phyloP scores from a whole-genome alignment of 30 jellyfish, hydroid and myxozoan species.

The Haliclystus octoradiatus region DNA sequence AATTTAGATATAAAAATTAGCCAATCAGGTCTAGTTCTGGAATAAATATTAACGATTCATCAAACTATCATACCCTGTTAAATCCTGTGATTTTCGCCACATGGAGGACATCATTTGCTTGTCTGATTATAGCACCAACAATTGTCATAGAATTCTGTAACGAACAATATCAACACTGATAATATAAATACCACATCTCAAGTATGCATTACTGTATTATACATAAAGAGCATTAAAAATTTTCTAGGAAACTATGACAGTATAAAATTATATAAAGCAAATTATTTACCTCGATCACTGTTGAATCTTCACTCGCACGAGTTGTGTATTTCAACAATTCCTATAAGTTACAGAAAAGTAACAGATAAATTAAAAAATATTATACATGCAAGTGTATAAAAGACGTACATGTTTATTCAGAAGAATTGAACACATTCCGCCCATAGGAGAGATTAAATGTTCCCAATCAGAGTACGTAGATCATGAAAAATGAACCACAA shows the following conservation, averaged over 20 bases:
- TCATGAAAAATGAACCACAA: background rate
- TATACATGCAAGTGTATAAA: no score
- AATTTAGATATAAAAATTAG: no score
- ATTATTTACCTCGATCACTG: conserved; percentile 56
- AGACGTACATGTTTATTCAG: no score
- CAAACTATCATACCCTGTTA: conserved; percentile 24
- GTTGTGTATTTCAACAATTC: conserved; percentile 70
- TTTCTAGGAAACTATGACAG: background rate
- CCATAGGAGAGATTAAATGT: no score
- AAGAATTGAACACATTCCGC: no score
- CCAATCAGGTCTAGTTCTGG: background rate
- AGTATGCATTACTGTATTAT: no score
- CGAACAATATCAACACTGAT: no score
- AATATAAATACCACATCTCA: no score
- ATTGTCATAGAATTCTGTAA: conserved; percentile 62
- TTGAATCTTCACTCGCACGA: conserved; percentile 61
- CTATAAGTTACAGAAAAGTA: conserved; percentile 6
- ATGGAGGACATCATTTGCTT: conserved; percentile 69
- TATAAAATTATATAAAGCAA: no score
- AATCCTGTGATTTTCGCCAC: conserved; percentile 65
- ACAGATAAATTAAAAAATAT: no score
- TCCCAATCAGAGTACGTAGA: background rate
- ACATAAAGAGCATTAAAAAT: background rate
- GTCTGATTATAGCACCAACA: conserved; percentile 42
- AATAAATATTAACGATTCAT: background rate